Evolutionary conservation across 2,888 invertebrate genomes (phyloP).

Genomic region (Gymnocheta viridis): DNA sequence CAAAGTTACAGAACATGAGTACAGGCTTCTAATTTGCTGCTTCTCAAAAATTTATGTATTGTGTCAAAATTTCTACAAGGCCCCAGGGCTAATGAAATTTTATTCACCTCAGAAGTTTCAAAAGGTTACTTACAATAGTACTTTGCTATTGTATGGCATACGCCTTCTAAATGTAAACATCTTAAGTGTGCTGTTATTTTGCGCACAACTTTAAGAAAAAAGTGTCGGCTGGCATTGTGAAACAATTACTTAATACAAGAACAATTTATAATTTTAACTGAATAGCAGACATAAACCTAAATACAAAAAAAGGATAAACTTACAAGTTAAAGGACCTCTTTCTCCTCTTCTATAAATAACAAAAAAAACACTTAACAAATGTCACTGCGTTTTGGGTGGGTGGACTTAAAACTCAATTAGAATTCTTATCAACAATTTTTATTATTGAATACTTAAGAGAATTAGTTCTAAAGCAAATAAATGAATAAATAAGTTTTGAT

Average conservation of each 20-base stretch:
- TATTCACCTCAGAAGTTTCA: too few species aligned
- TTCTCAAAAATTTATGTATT: too few species aligned
- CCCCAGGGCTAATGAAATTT: too few species aligned
- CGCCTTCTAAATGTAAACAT: too few species aligned
- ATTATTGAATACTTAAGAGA: neutral
- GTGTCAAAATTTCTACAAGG: too few species aligned
- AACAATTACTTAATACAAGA: constrained; percentile 15
- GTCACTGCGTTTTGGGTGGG: constrained; percentile 3
- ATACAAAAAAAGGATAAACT: constrained; percentile 15
- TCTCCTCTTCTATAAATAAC: too few species aligned
- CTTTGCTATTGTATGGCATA: too few species aligned
- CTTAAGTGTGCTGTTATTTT: constrained; percentile 11
- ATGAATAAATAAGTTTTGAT: neutral
- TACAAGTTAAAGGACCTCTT: constrained; percentile 40
- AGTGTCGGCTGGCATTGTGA: neutral
- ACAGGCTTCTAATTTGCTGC: too few species aligned
- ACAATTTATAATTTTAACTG: neutral
- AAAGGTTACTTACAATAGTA: too few species aligned
- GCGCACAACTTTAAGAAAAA: neutral
- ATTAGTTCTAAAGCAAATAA: neutral
- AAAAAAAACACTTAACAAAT: too few species aligned
- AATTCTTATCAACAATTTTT: neutral
- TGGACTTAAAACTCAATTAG: constrained; percentile 9
- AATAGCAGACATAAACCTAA: neutral
- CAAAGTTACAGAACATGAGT: too few species aligned